phyloP scores from a whole-genome alignment of 1,140 invertebrate genomes.

The Caerostris extrusa region DNA sequence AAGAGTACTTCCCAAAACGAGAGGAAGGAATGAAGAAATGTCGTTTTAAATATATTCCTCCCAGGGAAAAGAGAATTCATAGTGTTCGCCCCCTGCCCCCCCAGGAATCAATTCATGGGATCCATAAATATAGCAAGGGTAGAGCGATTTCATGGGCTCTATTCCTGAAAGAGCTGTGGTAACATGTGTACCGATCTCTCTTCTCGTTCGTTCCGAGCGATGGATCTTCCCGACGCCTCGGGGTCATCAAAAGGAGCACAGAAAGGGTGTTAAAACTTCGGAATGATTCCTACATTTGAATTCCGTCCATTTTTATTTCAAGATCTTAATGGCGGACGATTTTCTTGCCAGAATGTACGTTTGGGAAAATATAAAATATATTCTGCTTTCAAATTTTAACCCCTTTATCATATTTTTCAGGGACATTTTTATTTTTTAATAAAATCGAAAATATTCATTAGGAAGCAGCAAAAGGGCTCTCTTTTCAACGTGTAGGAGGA shows the following conservation, averaged over 20 bases:
- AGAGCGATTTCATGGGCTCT: background rate
- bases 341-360: no score
- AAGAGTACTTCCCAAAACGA: background rate
- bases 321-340: no score
- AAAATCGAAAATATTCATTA: no score
- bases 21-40: background rate
- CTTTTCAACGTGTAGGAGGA: no score
- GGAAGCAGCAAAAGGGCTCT: no score
- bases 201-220: background rate
- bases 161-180: background rate
- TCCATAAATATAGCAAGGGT: background rate
- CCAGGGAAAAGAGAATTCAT: background rate
- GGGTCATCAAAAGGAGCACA: background rate
- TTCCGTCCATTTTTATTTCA: no score
- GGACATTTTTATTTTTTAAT: no score
- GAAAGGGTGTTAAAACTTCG: background rate
- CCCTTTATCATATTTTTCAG: no score
- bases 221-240: background rate
- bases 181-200: background rate
- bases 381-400: no score
- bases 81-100: background rate
- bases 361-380: no score
- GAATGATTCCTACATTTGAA: background rate
- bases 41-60: constrained; percentile 7
- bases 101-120: background rate